Conservation (phyloP, 2,888 invertebrate species). For the Bhutanitis thaidina region DNA sequence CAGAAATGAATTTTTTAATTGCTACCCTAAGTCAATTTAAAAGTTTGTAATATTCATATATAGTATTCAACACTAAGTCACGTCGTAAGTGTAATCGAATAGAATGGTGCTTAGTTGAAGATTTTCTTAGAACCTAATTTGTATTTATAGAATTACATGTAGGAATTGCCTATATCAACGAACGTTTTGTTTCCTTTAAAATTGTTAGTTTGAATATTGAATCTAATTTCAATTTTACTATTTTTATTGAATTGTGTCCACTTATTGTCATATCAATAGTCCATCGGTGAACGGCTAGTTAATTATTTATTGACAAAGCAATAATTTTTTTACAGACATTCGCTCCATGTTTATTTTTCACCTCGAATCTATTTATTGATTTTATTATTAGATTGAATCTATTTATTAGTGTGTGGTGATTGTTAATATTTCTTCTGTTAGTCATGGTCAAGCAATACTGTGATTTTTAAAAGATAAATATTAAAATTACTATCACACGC, state of each 20-base stretch:
- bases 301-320: slow-evolving; percentile 39
- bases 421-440: slow-evolving; percentile 62
- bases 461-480: slow-evolving; percentile 57
- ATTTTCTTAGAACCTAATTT: slow-evolving; percentile 61
- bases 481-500: slow-evolving; percentile 70
- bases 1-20: slow-evolving; percentile 54
- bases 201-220: neutral
- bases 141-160: slow-evolving; percentile 58
- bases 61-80: slow-evolving; percentile 74
- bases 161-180: slow-evolving; percentile 47
- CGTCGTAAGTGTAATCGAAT: slow-evolving; percentile 72
- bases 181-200: slow-evolving; percentile 44
- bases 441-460: slow-evolving; percentile 48
- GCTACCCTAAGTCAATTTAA: slow-evolving; percentile 64
- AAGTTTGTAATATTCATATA: slow-evolving; percentile 54
- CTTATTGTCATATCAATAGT: slow-evolving; percentile 43
- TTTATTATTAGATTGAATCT: slow-evolving; percentile 60
- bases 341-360: slow-evolving; percentile 35
- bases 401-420: slow-evolving; percentile 76
- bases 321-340: slow-evolving; percentile 37
- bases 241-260: slow-evolving; percentile 41
- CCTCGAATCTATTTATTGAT: slow-evolving; percentile 60
- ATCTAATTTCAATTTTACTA: slow-evolving; percentile 18
- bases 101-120: slow-evolving; percentile 77
- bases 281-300: slow-evolving; percentile 35